phyloP scores from a whole-genome alignment of 2,888 invertebrate species.

The Leucozona laternaria region DNA sequence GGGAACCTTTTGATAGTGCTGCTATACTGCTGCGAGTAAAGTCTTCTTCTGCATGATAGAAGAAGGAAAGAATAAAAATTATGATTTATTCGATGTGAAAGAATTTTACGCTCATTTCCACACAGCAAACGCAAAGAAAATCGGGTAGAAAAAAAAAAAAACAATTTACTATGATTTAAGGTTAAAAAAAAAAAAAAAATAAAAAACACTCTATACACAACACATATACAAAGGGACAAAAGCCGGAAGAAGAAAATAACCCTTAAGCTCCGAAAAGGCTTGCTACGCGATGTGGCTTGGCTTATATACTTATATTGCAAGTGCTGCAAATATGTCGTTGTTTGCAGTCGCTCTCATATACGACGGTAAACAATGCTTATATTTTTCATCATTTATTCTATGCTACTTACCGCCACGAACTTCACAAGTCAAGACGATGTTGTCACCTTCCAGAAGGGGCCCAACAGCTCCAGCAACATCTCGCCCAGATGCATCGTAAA shows the following conservation, averaged over 20 bases:
- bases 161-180: slow-evolving; percentile 70
- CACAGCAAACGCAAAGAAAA: slow-evolving; percentile 46
- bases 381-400: slow-evolving; percentile 39
- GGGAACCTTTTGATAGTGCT: neutral
- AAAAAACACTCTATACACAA: neutral
- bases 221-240: slow-evolving; percentile 6
- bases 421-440: slow-evolving; percentile 92
- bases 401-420: slow-evolving; percentile 92
- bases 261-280: slow-evolving; percentile 11
- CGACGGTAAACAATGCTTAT: slow-evolving; percentile 22
- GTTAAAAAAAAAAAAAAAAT: slow-evolving; percentile 12
- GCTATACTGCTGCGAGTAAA: neutral
- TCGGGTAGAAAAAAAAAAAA: slow-evolving; percentile 42
- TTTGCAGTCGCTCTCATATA: slow-evolving; percentile 39
- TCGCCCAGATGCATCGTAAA: slow-evolving; percentile 93
- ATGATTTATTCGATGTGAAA: slow-evolving; percentile 73
- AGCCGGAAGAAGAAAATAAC: slow-evolving; percentile 7
- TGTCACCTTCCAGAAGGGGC: slow-evolving; percentile 92
- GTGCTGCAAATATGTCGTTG: slow-evolving; percentile 36
- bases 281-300: slow-evolving; percentile 4
- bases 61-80: slow-evolving; percentile 38
- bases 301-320: slow-evolving; percentile 62
- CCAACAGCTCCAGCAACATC: slow-evolving; percentile 91
- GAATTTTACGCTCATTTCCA: slow-evolving; percentile 69
- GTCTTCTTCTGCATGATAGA: neutral